These are phyloP conservation scores for Keiferia lycopersicella DNA, from an alignment of 2,888 invertebrate genomes.

Conservation along the genomic window DNA sequence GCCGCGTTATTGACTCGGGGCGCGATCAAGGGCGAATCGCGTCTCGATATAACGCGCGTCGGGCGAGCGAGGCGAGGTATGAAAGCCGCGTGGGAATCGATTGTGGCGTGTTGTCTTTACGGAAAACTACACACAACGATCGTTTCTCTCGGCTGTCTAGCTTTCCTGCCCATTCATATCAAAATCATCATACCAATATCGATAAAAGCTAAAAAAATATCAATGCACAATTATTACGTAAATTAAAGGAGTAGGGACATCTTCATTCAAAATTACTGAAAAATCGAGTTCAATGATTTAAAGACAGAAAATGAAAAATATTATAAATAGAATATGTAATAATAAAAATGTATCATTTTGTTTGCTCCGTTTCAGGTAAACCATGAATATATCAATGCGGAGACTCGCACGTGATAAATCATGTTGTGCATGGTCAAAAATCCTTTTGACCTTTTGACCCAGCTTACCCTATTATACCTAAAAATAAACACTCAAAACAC, in stretches of 20 bases:
- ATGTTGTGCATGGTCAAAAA: constrained; percentile 84
- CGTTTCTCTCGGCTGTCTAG: not conserved
- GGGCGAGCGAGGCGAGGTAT: not conserved
- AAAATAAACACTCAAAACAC: constrained; percentile 75
- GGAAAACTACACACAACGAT: not conserved
- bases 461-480: constrained; percentile 75
- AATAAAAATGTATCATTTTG: constrained; percentile 47
- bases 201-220: not conserved
- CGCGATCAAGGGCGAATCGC: constrained; percentile 33
- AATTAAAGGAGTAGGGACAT: not conserved
- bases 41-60: constrained; percentile 35
- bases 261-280: not conserved
- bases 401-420: constrained; percentile 65
- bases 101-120: not conserved
- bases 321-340: constrained; percentile 47
- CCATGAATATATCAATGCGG: constrained; percentile 66
- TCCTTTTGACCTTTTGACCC: constrained; percentile 80
- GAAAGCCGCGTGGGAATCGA: not conserved
- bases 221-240: not conserved
- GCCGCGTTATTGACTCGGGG: constrained; percentile 32
- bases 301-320: constrained; percentile 37
- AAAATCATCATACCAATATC: constrained; percentile 17
- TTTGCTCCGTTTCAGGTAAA: constrained; percentile 76
- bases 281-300: constrained; percentile 15
- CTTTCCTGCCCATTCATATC: not conserved